Evolutionary conservation across 2,113 vertebrate species (phyloP), one percentile per base, ranked within the genome.

Genomic region (Lontra canadensis): DNA sequence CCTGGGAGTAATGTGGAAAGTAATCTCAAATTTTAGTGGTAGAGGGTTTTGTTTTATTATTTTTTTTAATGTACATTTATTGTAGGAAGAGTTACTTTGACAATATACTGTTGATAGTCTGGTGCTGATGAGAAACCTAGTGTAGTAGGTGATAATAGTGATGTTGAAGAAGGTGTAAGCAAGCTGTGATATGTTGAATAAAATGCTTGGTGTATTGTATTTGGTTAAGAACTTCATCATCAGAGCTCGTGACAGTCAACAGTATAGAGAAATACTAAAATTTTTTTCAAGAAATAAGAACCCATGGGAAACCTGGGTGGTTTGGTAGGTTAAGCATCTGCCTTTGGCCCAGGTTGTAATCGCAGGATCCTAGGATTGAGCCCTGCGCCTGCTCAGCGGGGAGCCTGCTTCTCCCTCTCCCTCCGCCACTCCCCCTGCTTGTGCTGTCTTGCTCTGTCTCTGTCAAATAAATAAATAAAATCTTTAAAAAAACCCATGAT

Each of bases 201-300:
- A 85, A 96, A 61, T 63, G 34, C 39, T 69, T 93, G 78, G 25
- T 49, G 26, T 83, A 7, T 83, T 90, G 95, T 90, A 42, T 81
- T 95, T 81, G 39, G 42, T 26, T 82, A 79, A 49, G 67, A 61
- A 59, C 63, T 84, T 96, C 3, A 69, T 88, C n/a, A 82, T 79
- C 31, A 82, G 67, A 90, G 21, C 76, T 96, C 7, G 69, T 90
- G 76, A 93, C 42, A 76, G 29, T 88, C 73, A 61, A 1, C 31
- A 93, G 26, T 44, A 78, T 55, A 81, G 83, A 52, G 39, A 93
- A 23, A 71, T 73, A 23, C 31, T 94, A 52, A 94, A 91, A 20
- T 63, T 87, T 96, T 96, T 90, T 90, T 12, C 29, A 92, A 82
- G 84, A 97, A 94, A 42, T 95, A 29, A 91, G 39, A 83, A 86